phyloP scores from a whole-genome alignment of 2,113 vertebrate genomes.

The Poeciliopsis prolifica region DNA sequence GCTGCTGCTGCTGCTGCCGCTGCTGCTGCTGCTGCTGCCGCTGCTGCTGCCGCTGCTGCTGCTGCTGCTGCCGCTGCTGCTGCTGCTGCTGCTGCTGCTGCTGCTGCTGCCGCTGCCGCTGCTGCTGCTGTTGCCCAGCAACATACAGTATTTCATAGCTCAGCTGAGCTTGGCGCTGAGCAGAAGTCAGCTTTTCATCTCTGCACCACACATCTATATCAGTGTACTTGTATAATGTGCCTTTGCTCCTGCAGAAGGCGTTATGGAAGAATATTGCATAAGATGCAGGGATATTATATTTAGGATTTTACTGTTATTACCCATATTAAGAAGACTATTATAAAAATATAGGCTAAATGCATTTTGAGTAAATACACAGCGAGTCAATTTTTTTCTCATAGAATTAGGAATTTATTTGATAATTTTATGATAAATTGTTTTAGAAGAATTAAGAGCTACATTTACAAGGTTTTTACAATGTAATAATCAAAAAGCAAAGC shows the following conservation, averaged over 20 bases:
- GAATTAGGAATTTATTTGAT: neutral
- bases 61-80: conserved; percentile 71
- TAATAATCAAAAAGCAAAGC: neutral
- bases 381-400: neutral
- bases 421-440: neutral
- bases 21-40: conserved; percentile 82
- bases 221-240: neutral
- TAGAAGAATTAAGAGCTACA: neutral
- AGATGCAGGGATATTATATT: conserved; percentile 11
- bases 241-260: neutral
- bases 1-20: neutral
- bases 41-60: conserved; percentile 53
- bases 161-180: conserved; percentile 68
- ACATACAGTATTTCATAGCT: conserved; percentile 81
- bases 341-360: neutral
- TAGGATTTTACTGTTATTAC: neutral
- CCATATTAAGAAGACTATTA: neutral
- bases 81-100: conserved; percentile 70
- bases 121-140: conserved; percentile 84
- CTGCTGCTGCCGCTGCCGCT: conserved; percentile 41
- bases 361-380: neutral
- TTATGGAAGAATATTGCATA: neutral
- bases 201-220: conserved; percentile 34
- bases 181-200: conserved; percentile 72
- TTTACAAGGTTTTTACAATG: neutral